Evolutionary conservation across 1,140 invertebrate genomes (phyloP).

Genomic region (Drosophila lacertosa): DNA sequence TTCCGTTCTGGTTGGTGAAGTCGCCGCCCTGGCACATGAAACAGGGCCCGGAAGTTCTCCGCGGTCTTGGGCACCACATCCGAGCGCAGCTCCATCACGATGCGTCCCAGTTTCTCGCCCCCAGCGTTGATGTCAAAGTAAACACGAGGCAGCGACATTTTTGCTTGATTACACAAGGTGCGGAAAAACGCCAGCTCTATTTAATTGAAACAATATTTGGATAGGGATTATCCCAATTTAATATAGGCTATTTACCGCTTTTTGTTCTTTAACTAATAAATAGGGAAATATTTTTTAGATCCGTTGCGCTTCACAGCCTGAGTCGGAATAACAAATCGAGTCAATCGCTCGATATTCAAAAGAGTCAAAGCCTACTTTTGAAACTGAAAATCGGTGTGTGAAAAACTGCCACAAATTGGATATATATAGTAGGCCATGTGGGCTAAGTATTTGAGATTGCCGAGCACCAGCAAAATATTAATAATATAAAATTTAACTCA

Average conservation of each 20-base stretch:
- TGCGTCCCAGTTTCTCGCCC: conserved; percentile 26
- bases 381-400: no score
- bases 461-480: no score
- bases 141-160: conserved; percentile 39
- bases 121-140: conserved; percentile 38
- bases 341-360: not conserved
- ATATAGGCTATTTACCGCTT: conserved; percentile 23
- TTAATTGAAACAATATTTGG: not conserved
- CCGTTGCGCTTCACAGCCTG: not conserved
- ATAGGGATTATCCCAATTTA: no score
- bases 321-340: not conserved
- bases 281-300: not conserved
- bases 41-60: conserved; percentile 96
- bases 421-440: no score
- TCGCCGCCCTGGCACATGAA: conserved; percentile 99
- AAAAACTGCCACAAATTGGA: no score
- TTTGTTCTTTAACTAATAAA: not conserved
- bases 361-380: conserved; percentile 18
- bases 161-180: conserved; percentile 7
- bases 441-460: no score
- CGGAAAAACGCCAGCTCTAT: conserved; percentile 32
- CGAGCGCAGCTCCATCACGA: conserved; percentile 88
- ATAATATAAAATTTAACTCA: no score
- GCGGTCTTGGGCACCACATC: conserved; percentile 96
- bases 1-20: conserved; percentile 97